Evolutionary conservation across 1,140 invertebrate genomes (phyloP), one percentile per base, ranked within the genome.

Genomic region (Drosophila busckii): DNA sequence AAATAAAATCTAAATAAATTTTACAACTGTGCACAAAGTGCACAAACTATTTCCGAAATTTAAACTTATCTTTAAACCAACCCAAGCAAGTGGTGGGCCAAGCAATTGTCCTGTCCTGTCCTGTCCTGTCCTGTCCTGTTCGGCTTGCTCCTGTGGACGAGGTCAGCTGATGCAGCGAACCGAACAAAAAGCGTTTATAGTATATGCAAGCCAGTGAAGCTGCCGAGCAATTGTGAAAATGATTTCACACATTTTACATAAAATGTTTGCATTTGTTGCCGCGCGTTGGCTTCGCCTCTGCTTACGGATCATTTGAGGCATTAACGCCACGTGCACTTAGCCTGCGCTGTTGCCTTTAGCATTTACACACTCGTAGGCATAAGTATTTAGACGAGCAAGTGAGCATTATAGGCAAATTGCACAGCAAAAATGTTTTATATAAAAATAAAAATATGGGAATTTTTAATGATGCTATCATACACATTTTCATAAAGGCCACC

Each of bases 281-380:
- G 25, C 37, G 37, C 31, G 9, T 40, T 46, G 48, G 40, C 59
- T 28, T 46, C 42, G 55, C 44, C 62, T 44, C 58, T 29, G 52
- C 29, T 75, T 35, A 75, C 61, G 48, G 64, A 64, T 75, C 70
- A 69, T 73, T 73, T 73, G 52, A 69, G 64, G 41, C 63, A 54
- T 75, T 68, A 53, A 58, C 63, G 26, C 49, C 37, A 48, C 48
- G 28, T n/a, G 28, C 23, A 40, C 42, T 56, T 25, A 34, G 48
- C 32, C 34, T 19, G 12, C 20, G n/a, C 49, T 32, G 41, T 52
- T 40, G 35, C 17, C 20, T n/a, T 34, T n/a, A 1, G 2, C 2
- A n/a, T n/a, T 10, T 10, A 2, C 9, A 37, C 3, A 12, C 34
- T 16, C 8, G 13, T n/a, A n/a, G n/a, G n/a, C n/a, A n/a, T n/a